Evolutionary conservation across 2,113 vertebrate species (phyloP).

Genomic region (Gasterosteus nipponicus): DNA sequence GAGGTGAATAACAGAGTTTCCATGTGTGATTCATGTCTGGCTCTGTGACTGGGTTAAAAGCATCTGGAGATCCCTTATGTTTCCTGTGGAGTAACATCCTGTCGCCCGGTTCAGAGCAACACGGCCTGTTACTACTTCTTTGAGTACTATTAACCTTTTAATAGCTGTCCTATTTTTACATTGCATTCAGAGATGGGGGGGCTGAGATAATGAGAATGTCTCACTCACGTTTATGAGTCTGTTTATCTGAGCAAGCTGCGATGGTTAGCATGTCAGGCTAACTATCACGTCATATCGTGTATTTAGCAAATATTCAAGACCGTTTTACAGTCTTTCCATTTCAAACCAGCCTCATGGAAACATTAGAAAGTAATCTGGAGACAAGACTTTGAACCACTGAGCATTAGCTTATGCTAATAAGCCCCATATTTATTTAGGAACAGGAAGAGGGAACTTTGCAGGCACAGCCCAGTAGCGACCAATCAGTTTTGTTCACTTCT

Average conservation of each 20-base stretch:
- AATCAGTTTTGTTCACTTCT: neutral
- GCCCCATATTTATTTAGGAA: neutral
- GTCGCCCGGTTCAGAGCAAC: conserved; percentile 10
- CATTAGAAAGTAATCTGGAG: neutral
- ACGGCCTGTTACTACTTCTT: neutral
- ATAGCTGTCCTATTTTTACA: conserved; percentile 1
- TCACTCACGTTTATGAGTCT: neutral
- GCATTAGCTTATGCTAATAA: neutral
- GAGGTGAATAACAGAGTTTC: conserved; percentile 52
- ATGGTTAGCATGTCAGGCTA: neutral
- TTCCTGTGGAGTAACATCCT: conserved; percentile 37
- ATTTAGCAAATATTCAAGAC: neutral
- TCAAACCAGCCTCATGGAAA: neutral
- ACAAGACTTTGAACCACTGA: neutral
- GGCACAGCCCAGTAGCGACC: neutral
- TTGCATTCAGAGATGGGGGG: neutral
- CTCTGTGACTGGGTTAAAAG: conserved; percentile 56
- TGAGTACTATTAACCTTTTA: neutral
- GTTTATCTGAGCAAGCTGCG: neutral
- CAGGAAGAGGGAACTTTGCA: neutral
- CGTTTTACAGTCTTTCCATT: neutral
- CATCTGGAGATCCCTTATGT: conserved; percentile 32
- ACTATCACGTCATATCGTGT: neutral
- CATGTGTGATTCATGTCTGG: conserved; percentile 55
- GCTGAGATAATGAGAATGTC: neutral